Evolutionary conservation across 2,888 invertebrate genomes (phyloP), one percentile per base, ranked within the genome.

Genomic region (Zaprionus lineosus): DNA sequence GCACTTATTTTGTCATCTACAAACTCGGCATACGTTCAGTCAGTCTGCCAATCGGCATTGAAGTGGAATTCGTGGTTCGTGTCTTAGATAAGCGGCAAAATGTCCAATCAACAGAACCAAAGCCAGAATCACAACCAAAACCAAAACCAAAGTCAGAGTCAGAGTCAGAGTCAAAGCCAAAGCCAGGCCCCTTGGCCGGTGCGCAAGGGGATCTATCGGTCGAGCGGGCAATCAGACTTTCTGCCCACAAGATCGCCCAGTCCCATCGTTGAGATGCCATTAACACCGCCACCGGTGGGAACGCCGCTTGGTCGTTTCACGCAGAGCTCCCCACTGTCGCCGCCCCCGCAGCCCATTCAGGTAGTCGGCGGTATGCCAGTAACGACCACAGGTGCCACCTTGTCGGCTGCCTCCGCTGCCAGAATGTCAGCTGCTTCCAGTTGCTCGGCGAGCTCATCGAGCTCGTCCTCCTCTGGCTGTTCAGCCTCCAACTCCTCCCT

Each of bases 141-240:
- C n/a, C n/a, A n/a, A n/a, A n/a, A n/a, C n/a, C n/a, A n/a, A n/a
- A n/a, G n/a, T n/a, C n/a, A n/a, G n/a, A n/a, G n/a, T n/a, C n/a
- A n/a, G n/a, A n/a, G n/a, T n/a, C n/a, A n/a, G n/a, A n/a, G n/a
- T n/a, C 65, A 53, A 6, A 2, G 16, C 16, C 4, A 18, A 14
- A 53, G 72, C 86, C 93, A 93, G 88, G 94, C 92, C 82, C 95
- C 94, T 88, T 95, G 95, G 95, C 93, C 94, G 69, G 92, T 95
- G 76, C 92, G 92, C 84, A 93, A 93, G 82, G 93, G 92, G 47
- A 89, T 91, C 60, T 91, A 91, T 68, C 91, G 91, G 31, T 91
- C 91, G 64, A 89, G 83, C 63, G 90, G 88, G 2, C 90, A 89
- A 67, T 91, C 90, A 24, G 89, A 90, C 72, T 90, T 90, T 63